phyloP scores from a whole-genome alignment of 2,113 vertebrate genomes.

The Pseudopipra pipra region DNA sequence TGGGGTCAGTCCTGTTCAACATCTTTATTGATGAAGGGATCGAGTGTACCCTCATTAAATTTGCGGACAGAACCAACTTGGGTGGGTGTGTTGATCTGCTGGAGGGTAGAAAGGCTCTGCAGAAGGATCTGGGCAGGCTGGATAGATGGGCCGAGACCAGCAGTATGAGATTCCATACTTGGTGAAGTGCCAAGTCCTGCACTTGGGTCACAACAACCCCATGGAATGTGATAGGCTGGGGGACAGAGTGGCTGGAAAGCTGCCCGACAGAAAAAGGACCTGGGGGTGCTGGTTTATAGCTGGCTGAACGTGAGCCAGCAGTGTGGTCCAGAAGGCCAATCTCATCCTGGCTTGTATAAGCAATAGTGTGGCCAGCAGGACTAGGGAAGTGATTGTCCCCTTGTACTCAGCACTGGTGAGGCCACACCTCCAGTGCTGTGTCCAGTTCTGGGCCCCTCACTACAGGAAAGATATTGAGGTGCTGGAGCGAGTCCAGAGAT shows the following conservation, averaged over 20 bases:
- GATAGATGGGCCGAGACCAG: background rate
- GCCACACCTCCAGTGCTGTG: background rate
- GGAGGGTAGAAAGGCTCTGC: background rate
- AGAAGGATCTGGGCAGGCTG: background rate
- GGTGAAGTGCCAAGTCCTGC: background rate
- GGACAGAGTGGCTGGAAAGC: background rate
- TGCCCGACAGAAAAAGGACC: background rate
- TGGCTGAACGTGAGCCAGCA: background rate
- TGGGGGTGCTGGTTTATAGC: background rate
- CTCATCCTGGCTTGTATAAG: background rate
- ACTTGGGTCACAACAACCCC: background rate
- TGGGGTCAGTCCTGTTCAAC: background rate
- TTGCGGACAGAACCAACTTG: background rate
- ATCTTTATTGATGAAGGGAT: background rate
- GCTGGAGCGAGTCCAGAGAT: background rate
- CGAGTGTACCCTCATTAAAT: background rate
- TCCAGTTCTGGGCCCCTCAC: background rate
- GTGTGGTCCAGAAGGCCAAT: background rate
- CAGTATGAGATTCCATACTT: background rate
- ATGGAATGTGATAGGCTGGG: background rate
- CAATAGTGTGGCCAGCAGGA: background rate
- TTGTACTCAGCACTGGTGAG: too few species aligned
- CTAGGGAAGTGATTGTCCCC: background rate
- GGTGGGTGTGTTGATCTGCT: background rate
- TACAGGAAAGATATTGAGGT: background rate